Evolutionary conservation across 2,797 vertebrate species (phyloP), one percentile per base, ranked within the genome.

Genomic region (Onychomys arenicola): DNA sequence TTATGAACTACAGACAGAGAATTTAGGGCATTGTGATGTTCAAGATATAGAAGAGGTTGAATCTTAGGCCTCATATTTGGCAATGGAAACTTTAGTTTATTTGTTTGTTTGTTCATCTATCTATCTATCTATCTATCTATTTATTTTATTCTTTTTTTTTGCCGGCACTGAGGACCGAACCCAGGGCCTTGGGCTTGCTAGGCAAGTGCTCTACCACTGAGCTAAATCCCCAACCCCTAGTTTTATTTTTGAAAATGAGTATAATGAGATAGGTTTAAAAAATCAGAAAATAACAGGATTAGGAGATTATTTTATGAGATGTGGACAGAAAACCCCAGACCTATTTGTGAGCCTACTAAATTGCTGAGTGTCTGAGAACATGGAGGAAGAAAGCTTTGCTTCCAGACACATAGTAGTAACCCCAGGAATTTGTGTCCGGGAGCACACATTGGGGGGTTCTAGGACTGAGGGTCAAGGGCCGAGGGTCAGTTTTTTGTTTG

Each of bases 171-270:
- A n/a, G n/a, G n/a, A n/a, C n/a, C n/a, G n/a, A n/a, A n/a, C n/a
- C n/a, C n/a, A n/a, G n/a, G n/a, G n/a, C n/a, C n/a, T n/a, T n/a
- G n/a, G n/a, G n/a, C n/a, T n/a, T n/a, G n/a, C n/a, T n/a, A n/a
- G n/a, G n/a, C n/a, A n/a, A n/a, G n/a, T n/a, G n/a, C n/a, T n/a
- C n/a, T n/a, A n/a, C n/a, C n/a, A n/a, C n/a, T n/a, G n/a, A n/a
- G n/a, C n/a, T n/a, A n/a, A n/a, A n/a, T n/a, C n/a, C n/a, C n/a
- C n/a, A n/a, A n/a, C n/a, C n/a, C n/a, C n/a, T n/a, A n/a, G n/a
- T 91, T 81, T 59, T 91, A 88, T 81, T 87, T 92, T 29, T 96
- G 67, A 77, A 94, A 96, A 92, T 80, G 91, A 40, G 6, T 93
- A 9, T 61, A 65, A 87, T 94, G 90, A 92, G 65, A 71, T 27